A percentile compares a stretch with the other conserved stretches of the same genome.
These are phyloP conservation scores for Apocrypta bakeri DNA, from an alignment of 1,140 invertebrate species.

Conservation along the genomic window DNA sequence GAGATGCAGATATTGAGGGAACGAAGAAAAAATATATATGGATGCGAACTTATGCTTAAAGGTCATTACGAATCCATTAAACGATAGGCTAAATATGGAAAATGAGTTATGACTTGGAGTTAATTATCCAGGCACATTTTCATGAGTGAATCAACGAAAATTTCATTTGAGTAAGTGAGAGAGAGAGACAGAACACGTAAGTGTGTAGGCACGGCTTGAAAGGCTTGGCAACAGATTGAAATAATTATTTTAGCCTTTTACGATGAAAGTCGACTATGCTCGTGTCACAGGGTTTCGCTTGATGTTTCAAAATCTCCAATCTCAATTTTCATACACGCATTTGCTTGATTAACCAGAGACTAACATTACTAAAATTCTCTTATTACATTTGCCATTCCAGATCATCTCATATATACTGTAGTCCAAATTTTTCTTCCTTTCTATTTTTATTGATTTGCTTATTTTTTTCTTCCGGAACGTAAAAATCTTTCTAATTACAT, in stretches of 20 bases:
- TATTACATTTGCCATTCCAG: too few relatives aligned
- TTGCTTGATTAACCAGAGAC: too few relatives aligned
- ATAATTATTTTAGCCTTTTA: slow-evolving; percentile 21
- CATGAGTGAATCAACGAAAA: slow-evolving; percentile 56
- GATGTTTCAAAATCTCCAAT: not conserved
- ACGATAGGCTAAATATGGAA: slow-evolving; percentile 59
- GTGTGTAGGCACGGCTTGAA: slow-evolving; percentile 9
- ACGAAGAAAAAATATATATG: slow-evolving; percentile 19
- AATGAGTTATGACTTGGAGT: slow-evolving; percentile 58
- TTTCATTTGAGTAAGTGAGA: slow-evolving; percentile 49
- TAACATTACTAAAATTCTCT: too few relatives aligned
- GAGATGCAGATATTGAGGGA: slow-evolving; percentile 19
- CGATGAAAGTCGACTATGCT: not conserved
- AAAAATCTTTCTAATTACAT: not conserved
- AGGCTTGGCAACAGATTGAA: slow-evolving; percentile 17
- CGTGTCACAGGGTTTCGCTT: not conserved
- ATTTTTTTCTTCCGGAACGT: not conserved
- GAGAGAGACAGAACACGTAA: slow-evolving; percentile 3
- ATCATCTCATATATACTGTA: too few relatives aligned
- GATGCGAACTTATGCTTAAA: slow-evolving; percentile 34
- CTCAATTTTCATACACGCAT: too few relatives aligned
- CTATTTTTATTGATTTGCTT: too few relatives aligned
- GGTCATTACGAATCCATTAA: slow-evolving; percentile 60
- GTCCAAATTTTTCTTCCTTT: too few relatives aligned
- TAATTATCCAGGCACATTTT: slow-evolving; percentile 58